Evolutionary conservation across 2,888 invertebrate species (phyloP).

Genomic region (Melipona bicolor): DNA sequence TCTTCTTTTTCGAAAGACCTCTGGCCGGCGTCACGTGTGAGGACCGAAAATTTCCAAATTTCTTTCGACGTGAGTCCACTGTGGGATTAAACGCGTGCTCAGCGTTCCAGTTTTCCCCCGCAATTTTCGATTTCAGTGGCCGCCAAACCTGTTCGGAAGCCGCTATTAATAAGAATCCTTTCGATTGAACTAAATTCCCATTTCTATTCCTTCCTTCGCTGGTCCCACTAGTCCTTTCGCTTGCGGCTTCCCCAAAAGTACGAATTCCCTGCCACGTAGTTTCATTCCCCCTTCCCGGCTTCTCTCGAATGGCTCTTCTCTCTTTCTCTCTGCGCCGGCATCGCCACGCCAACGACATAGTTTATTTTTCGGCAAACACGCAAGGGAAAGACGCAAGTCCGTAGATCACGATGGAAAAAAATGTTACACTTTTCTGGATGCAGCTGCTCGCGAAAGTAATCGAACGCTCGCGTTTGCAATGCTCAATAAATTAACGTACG

Average conservation of each 20-base stretch:
- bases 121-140: conserved; percentile 28
- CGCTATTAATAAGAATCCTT: conserved; percentile 52
- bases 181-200: conserved; percentile 60
- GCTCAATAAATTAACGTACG: too few relatives aligned
- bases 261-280: conserved; percentile 58
- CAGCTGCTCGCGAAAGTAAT: background rate
- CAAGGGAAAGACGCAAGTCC: background rate
- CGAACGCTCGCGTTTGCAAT: background rate
- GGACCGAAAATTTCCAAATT: background rate
- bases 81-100: background rate
- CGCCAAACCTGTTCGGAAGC: background rate
- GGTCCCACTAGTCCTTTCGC: conserved; percentile 55
- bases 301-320: conserved; percentile 31
- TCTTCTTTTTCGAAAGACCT: background rate
- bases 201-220: conserved; percentile 52
- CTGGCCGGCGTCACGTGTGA: background rate
- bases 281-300: conserved; percentile 32
- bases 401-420: background rate
- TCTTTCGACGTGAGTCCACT: background rate
- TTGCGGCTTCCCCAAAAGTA: conserved; percentile 52
- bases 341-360: conserved; percentile 53
- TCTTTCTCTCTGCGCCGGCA: conserved; percentile 21
- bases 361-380: conserved; percentile 62
- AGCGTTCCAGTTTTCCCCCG: background rate
- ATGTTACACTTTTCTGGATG: conserved; percentile 61